Conservation (phyloP, 2,113 vertebrate genomes). For the Dasyprocta punctata region DNA sequence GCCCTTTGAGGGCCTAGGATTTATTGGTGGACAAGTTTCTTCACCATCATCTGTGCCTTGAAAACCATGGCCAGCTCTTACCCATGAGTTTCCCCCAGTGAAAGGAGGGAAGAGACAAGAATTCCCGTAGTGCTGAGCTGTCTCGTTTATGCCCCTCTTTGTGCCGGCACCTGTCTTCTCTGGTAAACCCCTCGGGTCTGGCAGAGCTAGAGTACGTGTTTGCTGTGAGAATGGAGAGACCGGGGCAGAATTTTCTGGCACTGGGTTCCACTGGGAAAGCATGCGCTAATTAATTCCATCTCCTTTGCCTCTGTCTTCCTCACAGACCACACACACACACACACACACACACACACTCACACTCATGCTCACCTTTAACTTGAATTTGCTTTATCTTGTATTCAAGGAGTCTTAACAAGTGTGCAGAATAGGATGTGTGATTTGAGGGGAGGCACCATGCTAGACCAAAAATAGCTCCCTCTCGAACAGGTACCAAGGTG, state of each 20-base stretch:
- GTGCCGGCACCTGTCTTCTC: not conserved
- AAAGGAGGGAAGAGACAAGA: constrained; percentile 30
- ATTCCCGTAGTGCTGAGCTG: not conserved
- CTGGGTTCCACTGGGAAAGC: not conserved
- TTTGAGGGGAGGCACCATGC: constrained; percentile 67
- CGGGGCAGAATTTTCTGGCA: not conserved
- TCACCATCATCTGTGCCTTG: not conserved
- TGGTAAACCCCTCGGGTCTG: not conserved
- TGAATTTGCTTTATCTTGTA: constrained; percentile 48
- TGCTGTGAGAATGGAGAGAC: constrained; percentile 14
- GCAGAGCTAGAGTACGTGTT: not conserved
- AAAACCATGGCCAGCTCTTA: not conserved
- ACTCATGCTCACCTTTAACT: constrained; percentile 46
- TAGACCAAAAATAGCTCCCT: constrained; percentile 73
- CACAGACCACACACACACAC: too few relatives aligned
- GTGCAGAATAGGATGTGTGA: constrained; percentile 66
- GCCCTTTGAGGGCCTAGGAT: not conserved
- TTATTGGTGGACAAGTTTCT: not conserved
- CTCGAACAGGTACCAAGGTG: constrained; percentile 70
- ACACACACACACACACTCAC: not conserved
- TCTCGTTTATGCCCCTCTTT: not conserved
- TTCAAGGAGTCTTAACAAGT: constrained; percentile 62
- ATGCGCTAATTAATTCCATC: not conserved
- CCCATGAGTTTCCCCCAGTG: not conserved
- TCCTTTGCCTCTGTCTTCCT: constrained; percentile 4